phyloP scores from a whole-genome alignment of 1,140 invertebrate genomes.

The Choristoneura fumiferana region DNA sequence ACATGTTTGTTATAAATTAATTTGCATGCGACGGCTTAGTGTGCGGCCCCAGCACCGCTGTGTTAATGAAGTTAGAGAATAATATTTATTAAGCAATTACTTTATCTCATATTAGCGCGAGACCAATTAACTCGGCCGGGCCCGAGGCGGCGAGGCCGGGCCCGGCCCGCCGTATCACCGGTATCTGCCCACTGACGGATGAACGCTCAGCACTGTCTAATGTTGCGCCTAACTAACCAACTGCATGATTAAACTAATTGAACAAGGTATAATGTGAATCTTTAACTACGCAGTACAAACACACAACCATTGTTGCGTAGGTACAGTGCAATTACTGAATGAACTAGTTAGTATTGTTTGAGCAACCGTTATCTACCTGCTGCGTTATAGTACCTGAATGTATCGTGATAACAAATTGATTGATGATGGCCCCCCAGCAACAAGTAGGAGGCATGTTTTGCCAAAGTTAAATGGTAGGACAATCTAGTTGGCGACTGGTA shows the following conservation, averaged over 20 bases:
- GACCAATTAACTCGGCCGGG: constrained; percentile 34
- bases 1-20: constrained; percentile 8
- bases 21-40: constrained; percentile 13
- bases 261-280: constrained; percentile 32
- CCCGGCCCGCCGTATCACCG: constrained; percentile 23
- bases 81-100: constrained; percentile 48
- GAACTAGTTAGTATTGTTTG: constrained; percentile 8
- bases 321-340: constrained; percentile 19
- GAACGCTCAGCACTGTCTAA: constrained; percentile 26
- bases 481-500: not conserved
- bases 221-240: constrained; percentile 7
- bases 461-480: not conserved
- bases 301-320: constrained; percentile 22
- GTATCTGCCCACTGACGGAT: constrained; percentile 39
- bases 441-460: not conserved
- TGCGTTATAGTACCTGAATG: constrained; percentile 7
- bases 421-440: not conserved
- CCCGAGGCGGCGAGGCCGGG: too few species aligned
- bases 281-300: constrained; percentile 31
- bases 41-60: constrained; percentile 23
- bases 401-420: constrained; percentile 3
- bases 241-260: constrained; percentile 39
- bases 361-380: not conserved
- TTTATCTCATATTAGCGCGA: constrained; percentile 45
- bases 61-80: constrained; percentile 37